Evolutionary conservation across 2,113 vertebrate genomes (phyloP), one percentile per base, ranked within the genome.

Genomic region (Regulus satrapa): DNA sequence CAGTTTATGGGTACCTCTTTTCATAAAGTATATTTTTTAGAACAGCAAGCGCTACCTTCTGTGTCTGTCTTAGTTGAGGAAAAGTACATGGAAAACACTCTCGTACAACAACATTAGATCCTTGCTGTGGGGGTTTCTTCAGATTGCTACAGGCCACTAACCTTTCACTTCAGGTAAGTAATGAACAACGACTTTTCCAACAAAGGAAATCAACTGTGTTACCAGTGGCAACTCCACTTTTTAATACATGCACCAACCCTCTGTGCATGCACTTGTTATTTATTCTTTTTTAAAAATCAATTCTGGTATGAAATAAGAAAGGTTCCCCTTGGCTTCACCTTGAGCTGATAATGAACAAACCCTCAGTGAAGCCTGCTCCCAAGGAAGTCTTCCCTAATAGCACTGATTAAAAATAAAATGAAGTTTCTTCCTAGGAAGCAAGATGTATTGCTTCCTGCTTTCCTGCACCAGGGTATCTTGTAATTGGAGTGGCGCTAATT

Each of bases 341-440:
- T 84, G 95, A 94, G 84, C 58, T 85, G 91, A 94, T 95, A 97
- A 97, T 91, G 95, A 97, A 85, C 31, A 88, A 88, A 78, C 32
- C 32, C 52, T 40, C 79, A 63, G 63, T 66, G 69, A 93, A 67
- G 34, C n/a, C 36, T 92, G 8, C 11, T 89, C 49, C 58, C 62
- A 92, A 86, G 58, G 67, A 83, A 79, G 52, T 82, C 78, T 86
- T 84, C 91, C 85, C 88, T 87, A 88, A 95, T 63, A 94, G 61
- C 67, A 48, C 34, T 75, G 78, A 89, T 89, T 96, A 95, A 92
- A 88, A 95, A 41, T 64, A 92, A 96, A 94, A 82, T 41, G 34
- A 95, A 92, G 36, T 79, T 74, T 69, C 46, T 63, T 51, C 49
- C 89, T 74, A 29, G 77, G 74, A 95, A 95, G 67, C 59, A 89